A percentile compares a stretch with the other conserved stretches of the same genome.
Conservation (phyloP, 2,888 invertebrate genomes). For the Pristionchus entomophagus region DNA sequence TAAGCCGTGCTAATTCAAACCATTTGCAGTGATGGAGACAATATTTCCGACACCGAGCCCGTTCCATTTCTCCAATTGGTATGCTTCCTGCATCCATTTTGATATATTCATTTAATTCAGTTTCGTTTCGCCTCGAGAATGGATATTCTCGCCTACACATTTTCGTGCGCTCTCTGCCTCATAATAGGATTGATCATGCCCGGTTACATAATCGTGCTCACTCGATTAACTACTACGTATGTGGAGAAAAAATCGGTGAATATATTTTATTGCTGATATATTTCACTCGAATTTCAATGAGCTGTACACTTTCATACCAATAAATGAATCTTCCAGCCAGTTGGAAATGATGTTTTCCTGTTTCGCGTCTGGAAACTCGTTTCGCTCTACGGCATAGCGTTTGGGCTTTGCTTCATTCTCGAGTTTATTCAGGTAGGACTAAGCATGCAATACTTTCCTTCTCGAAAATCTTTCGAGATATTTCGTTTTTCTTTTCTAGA, state of each 20-base stretch:
- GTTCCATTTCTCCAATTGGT: not conserved
- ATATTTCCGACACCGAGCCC: not conserved
- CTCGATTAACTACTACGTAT: not conserved
- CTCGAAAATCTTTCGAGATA: too few relatives aligned
- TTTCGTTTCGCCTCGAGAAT: not conserved
- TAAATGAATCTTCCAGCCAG: not conserved
- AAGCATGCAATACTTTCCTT: not conserved
- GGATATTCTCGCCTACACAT: not conserved
- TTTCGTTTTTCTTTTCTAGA: too few relatives aligned
- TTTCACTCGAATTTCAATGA: not conserved
- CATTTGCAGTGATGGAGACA: too few relatives aligned
- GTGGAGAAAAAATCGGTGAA: not conserved
- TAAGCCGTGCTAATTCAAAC: too few relatives aligned
- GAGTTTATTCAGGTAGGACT: not conserved
- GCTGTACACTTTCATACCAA: not conserved
- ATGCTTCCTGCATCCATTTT: not conserved
- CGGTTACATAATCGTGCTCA: not conserved
- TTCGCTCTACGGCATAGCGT: not conserved
- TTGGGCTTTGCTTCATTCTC: not conserved
- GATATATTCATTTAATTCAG: not conserved
- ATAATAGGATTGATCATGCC: not conserved
- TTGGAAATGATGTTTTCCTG: not conserved
- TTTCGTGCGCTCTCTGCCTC: not conserved
- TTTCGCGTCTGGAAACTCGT: not conserved
- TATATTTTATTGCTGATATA: not conserved